Conservation (phyloP, 2,797 vertebrate species). For the Semaprochilodus insignis region DNA sequence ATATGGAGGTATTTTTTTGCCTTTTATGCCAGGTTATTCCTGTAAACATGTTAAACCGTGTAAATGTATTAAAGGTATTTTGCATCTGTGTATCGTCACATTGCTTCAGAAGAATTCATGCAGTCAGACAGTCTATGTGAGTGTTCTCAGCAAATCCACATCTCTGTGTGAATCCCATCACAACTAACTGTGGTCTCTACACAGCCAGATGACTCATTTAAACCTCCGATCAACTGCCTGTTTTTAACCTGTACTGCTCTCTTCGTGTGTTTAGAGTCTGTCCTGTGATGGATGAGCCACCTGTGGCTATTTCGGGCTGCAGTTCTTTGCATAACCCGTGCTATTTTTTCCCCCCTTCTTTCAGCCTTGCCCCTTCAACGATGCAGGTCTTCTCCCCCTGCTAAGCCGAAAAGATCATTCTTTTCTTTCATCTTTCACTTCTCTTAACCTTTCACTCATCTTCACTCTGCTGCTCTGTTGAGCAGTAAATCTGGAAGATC, state of each 20-base stretch:
- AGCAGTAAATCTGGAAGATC: background rate
- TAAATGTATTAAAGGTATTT: no score
- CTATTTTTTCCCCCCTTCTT: background rate
- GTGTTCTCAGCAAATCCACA: background rate
- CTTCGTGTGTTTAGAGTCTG: background rate
- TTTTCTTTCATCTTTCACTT: background rate
- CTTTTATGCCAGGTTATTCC: no score
- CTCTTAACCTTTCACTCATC: background rate
- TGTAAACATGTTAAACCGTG: no score
- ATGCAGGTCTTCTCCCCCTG: background rate
- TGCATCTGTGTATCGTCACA: no score
- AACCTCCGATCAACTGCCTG: background rate
- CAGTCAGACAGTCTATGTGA: background rate
- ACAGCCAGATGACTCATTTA: background rate
- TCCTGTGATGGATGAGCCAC: background rate
- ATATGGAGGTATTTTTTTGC: no score
- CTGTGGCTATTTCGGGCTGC: background rate
- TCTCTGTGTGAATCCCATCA: background rate
- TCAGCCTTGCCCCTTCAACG: background rate
- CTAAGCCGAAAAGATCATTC: background rate
- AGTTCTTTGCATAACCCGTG: background rate
- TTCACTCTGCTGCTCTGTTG: background rate
- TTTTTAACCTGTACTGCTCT: background rate
- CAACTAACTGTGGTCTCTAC: background rate
- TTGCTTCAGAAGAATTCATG: no score